Evolutionary conservation across 2,888 invertebrate species (phyloP).

Genomic region (Drosophila pegasa): DNA sequence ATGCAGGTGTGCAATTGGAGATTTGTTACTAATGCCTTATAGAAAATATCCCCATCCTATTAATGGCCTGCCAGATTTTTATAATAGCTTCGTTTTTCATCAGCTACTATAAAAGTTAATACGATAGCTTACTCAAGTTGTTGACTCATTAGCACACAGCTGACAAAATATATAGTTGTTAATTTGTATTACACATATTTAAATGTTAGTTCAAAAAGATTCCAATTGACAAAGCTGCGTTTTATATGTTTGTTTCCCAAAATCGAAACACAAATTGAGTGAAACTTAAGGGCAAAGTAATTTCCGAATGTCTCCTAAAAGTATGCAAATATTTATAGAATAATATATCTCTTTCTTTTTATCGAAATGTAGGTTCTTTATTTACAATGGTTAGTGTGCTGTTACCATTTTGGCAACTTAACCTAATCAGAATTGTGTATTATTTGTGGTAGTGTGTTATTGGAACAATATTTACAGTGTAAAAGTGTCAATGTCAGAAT

Average conservation of each 20-base stretch:
- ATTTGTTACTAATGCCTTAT: background rate
- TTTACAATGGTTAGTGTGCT: too few species aligned
- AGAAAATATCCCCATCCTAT: background rate
- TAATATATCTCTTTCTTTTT: background rate
- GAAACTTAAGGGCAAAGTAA: background rate
- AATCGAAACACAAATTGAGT: background rate
- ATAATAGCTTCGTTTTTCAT: background rate
- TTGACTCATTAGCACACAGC: conserved; percentile 36
- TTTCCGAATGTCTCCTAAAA: conserved; percentile 25
- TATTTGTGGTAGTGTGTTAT: too few species aligned
- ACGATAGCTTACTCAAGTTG: conserved; percentile 25
- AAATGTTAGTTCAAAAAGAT: background rate
- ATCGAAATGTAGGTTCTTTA: too few species aligned
- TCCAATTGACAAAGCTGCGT: conserved; percentile 18
- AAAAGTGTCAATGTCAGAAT: too few species aligned
- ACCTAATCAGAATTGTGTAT: too few species aligned
- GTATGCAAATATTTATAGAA: conserved; percentile 18
- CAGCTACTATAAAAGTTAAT: background rate
- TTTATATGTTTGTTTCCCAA: conserved; percentile 8
- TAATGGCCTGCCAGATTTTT: background rate
- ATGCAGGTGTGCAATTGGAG: background rate
- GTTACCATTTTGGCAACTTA: too few species aligned
- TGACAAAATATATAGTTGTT: conserved; percentile 21
- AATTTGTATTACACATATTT: conserved; percentile 3
- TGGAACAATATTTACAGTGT: too few species aligned